Base-by-base conservation (phyloP, 2,113 vertebrate species). In the Hydropotes inermis region DNA sequence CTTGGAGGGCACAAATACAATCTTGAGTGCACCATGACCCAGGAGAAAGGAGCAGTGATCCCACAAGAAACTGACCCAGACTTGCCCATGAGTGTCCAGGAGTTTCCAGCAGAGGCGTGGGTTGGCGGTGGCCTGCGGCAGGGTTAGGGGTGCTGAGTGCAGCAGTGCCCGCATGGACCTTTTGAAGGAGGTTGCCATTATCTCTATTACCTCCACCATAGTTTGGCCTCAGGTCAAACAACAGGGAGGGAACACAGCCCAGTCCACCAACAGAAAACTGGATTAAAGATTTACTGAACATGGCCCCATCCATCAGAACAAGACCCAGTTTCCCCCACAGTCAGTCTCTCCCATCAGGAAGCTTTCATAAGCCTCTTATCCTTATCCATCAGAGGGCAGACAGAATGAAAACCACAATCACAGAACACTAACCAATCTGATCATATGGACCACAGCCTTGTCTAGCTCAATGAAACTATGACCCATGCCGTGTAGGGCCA, bases 101-200 rank as follows among this genome's bases (percentile, higher is more conserved):
- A 70, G 67, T 70, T 19, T 70, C 19, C 6, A 5, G 67, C 19
- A 70, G 19, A 70, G 67, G 17, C 0, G n/a, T 70, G 19, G n/a
- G n/a, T 39, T 0, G 1, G n/a, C 11, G 0, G 67, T 70, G 19
- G 19, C 67, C n/a, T 70, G 67, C 0, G 1, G 67, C n/a, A 39
- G 19, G 67, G 67, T 39, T 11, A 33, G 5, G 19, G n/a, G 67
- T n/a, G 3, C n/a, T 23, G n/a, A 70, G n/a, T 39, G 19, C 19
- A 70, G 67, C n/a, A 36, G 21, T 39, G 67, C 19, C 67, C 2
- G 19, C n/a, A 6, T 70, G 9, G 67, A 23, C 67, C 67, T 70
- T 23, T 21, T 70, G 33, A 70, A 70, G n/a, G n/a, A 70, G 19
- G n/a, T 70, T n/a, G 23, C 5, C 67, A 70, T 39, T 70, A 39